Evolutionary conservation across 2,113 vertebrate genomes (phyloP).

Genomic region (Artemisiospiza belli): DNA sequence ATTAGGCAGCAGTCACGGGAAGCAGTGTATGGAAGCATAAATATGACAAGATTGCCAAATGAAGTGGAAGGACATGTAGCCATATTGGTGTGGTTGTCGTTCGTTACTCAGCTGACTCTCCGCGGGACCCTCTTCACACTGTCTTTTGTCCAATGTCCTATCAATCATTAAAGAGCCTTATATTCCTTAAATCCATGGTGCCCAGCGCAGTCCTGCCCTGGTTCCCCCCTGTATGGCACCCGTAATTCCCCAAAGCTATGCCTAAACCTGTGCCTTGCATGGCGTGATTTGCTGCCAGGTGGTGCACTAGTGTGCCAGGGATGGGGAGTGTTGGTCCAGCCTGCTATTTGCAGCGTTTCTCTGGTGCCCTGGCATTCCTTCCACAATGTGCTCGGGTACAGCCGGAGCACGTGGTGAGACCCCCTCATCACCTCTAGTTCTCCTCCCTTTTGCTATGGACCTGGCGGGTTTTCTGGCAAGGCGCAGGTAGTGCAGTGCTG

Average conservation of each 20-base stretch:
- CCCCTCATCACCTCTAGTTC: neutral
- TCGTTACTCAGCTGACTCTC: too few relatives aligned
- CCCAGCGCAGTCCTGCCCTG: neutral
- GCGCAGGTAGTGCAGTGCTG: neutral
- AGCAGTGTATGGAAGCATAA: too few relatives aligned
- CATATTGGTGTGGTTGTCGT: too few relatives aligned
- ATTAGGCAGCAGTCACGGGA: too few relatives aligned
- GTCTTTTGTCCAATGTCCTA: neutral
- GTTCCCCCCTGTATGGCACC: neutral
- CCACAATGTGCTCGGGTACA: neutral
- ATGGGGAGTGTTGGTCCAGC: neutral
- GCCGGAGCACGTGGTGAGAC: neutral
- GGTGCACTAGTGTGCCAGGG: neutral
- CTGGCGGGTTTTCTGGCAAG: neutral
- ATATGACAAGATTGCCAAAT: too few relatives aligned
- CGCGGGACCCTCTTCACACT: too few relatives aligned
- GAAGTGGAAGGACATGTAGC: too few relatives aligned
- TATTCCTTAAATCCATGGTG: neutral
- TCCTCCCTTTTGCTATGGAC: neutral
- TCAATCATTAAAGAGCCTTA: neutral
- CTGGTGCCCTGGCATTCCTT: neutral
- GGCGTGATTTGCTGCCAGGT: neutral
- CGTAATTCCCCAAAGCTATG: neutral
- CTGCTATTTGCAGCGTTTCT: accelerated
- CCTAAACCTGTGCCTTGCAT: neutral